Conservation (phyloP, 2,113 vertebrate genomes). For the Muscicapa adusta region DNA sequence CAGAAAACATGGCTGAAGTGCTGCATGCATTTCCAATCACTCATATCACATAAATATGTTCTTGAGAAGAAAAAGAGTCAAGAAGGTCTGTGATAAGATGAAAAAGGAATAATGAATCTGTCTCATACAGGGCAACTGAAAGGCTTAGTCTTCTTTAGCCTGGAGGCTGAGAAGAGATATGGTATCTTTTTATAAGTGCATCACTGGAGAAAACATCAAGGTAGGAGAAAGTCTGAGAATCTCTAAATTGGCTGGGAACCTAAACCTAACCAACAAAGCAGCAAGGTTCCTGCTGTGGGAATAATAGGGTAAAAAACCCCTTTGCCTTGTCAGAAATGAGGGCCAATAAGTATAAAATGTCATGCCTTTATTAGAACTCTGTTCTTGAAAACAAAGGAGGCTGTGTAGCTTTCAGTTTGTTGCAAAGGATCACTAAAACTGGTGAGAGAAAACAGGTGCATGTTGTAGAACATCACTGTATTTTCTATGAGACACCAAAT, state of each 20-base stretch:
- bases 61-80: neutral
- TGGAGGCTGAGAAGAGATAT: slow-evolving; percentile 7
- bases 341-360: neutral
- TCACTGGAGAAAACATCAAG: neutral
- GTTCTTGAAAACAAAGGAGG: neutral
- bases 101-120: neutral
- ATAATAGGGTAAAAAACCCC: neutral
- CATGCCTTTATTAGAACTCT: neutral
- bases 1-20: neutral
- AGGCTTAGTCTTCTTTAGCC: neutral
- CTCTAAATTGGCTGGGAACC: neutral
- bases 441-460: neutral
- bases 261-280: neutral
- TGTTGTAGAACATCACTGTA: neutral
- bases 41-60: neutral
- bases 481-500: neutral
- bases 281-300: neutral
- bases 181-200: neutral
- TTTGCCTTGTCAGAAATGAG: neutral
- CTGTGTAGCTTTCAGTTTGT: neutral
- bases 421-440: neutral
- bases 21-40: neutral
- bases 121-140: neutral
- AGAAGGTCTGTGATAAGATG: neutral
- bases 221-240: neutral